Evolutionary conservation across 2,888 invertebrate species (phyloP).

Genomic region (Leucophora obtusa): DNA sequence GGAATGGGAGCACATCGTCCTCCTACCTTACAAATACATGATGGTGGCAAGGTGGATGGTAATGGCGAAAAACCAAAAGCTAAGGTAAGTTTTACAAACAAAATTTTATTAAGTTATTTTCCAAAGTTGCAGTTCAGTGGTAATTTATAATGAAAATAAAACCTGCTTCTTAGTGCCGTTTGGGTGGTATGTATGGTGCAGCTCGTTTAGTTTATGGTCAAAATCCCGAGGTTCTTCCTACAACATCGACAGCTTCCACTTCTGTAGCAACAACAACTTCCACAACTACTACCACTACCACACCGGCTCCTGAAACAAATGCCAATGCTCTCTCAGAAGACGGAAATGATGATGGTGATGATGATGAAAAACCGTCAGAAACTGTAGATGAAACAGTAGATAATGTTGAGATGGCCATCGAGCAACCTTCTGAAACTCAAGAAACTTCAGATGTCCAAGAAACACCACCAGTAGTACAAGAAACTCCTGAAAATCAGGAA

Average conservation of each 20-base stretch:
- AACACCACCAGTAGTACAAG: background rate
- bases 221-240: conserved; percentile 79
- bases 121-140: conserved; percentile 39
- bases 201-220: conserved; percentile 80
- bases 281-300: conserved; percentile 65
- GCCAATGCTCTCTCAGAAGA: conserved; percentile 71
- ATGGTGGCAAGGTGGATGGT: conserved; percentile 67
- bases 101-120: background rate
- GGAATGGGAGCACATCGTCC: conserved; percentile 67
- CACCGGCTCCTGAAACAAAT: conserved; percentile 64
- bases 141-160: conserved; percentile 43
- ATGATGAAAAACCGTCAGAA: conserved; percentile 21
- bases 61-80: conserved; percentile 64
- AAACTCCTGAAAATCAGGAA: conserved; percentile 15
- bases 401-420: conserved; percentile 18
- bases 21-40: conserved; percentile 68
- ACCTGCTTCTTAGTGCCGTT: conserved; percentile 56
- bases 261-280: conserved; percentile 67
- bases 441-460: conserved; percentile 25
- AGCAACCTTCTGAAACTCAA: conserved; percentile 32
- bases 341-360: conserved; percentile 15
- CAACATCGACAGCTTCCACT: conserved; percentile 71
- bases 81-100: conserved; percentile 65
- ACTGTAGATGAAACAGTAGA: conserved; percentile 25
- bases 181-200: conserved; percentile 79